Conservation (phyloP, 2,888 invertebrate species). For the Eledona agricola region DNA sequence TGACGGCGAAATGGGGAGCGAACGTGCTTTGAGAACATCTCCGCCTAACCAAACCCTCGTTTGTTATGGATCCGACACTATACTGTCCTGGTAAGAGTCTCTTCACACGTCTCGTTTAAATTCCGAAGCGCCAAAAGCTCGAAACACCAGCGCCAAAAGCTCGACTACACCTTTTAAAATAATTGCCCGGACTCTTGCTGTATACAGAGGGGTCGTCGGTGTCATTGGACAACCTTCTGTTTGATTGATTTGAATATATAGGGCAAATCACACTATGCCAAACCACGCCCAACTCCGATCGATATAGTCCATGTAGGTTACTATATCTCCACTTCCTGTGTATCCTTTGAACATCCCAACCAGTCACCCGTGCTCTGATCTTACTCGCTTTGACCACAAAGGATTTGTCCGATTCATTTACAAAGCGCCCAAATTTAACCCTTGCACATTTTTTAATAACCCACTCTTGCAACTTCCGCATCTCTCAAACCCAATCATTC, state of each 20-base stretch:
- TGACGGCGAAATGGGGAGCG: conserved; percentile 53
- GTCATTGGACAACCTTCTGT: conserved; percentile 33
- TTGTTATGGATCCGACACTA: conserved; percentile 58
- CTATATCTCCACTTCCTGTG: conserved; percentile 44
- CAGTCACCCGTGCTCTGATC: conserved; percentile 48
- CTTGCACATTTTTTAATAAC: conserved; percentile 21
- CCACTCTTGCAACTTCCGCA: conserved; percentile 23
- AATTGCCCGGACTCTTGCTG: conserved; percentile 18
- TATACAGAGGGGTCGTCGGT: conserved; percentile 22
- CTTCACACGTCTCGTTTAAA: conserved; percentile 28
- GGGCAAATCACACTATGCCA: conserved; percentile 49
- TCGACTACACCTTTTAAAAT: conserved; percentile 18
- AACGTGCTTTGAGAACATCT: conserved; percentile 48
- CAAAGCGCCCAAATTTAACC: conserved; percentile 34
- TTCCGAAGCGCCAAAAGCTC: conserved; percentile 29
- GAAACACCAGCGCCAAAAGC: no score
- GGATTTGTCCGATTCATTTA: conserved; percentile 41
- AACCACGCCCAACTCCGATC: conserved; percentile 57
- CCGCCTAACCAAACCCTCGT: conserved; percentile 44
- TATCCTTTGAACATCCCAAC: conserved; percentile 50
- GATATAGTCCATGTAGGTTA: conserved; percentile 56
- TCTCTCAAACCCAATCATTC: conserved; percentile 11
- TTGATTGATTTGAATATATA: conserved; percentile 52
- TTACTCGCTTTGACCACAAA: conserved; percentile 50
- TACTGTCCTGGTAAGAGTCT: conserved; percentile 58